These are phyloP conservation scores for Sitophilus oryzae DNA, from an alignment of 1,140 invertebrate species.

Conservation along the genomic window DNA sequence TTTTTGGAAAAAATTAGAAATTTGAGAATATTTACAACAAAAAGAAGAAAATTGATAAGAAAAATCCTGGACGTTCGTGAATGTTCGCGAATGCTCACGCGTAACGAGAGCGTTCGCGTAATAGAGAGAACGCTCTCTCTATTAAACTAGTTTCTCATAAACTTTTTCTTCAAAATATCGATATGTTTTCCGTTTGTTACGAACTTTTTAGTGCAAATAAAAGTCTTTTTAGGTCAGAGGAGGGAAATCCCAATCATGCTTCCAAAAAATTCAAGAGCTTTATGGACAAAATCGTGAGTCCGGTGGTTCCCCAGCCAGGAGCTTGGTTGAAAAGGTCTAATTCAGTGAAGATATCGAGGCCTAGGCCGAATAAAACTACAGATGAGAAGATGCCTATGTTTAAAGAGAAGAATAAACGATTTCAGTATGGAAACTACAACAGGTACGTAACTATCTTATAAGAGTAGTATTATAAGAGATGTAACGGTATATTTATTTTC, in stretches of 20 bases:
- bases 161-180: background rate
- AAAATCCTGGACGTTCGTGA: too few species aligned
- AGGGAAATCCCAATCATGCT: conserved; percentile 29
- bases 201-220: conserved; percentile 3
- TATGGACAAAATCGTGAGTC: conserved; percentile 88
- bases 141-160: too few species aligned
- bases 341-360: conserved; percentile 33
- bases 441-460: conserved; percentile 49
- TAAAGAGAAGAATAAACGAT: conserved; percentile 67
- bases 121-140: too few species aligned
- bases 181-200: too few species aligned
- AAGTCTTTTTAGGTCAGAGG: conserved; percentile 11
- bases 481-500: too few species aligned
- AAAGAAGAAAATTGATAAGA: too few species aligned
- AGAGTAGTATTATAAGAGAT: too few species aligned
- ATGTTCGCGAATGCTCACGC: too few species aligned
- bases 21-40: too few species aligned
- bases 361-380: conserved; percentile 34
- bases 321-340: conserved; percentile 58
- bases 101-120: too few species aligned
- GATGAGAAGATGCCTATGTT: conserved; percentile 57
- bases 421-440: conserved; percentile 94
- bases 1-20: too few species aligned
- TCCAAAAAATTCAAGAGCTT: conserved; percentile 56
- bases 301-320: conserved; percentile 82